Evolutionary conservation across 2,888 invertebrate genomes (phyloP), one percentile per base, ranked within the genome.

Genomic region (Lasioglossum zephyrum): DNA sequence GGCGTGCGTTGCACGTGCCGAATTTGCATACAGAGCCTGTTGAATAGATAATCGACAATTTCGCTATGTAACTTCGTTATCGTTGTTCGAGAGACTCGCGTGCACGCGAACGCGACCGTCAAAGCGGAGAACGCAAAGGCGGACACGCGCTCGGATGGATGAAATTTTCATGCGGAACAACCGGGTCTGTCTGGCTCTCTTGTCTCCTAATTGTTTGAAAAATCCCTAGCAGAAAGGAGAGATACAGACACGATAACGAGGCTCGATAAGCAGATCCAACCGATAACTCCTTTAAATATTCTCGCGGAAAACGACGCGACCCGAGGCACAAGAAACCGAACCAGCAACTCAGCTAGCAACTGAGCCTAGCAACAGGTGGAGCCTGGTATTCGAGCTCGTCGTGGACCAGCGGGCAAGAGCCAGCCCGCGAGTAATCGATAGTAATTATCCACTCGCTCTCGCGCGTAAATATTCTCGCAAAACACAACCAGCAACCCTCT

Each of bases 331-430:
- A 77, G 74, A 72, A 87, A 69, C 9, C 22, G 49, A 53, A 22
- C 8, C 22, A 53, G 53, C 22, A 22, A 53, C 22, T 22, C 16
- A 53, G 22, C 22, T 22, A 76, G 73, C 66, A 80, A 60, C 73
- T 53, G 82, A 83, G 84, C 86, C 70, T 90, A 90, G 90, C 90
- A 90, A 91, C 89, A 88, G 90, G 88, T 88, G 90, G 84, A 89
- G 85, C 75, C 81, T 75, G 73, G 73, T 79, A 79, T 73, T 83
- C 81, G 81, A 79, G 79, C 84, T 87, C 41, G 79, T 81, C 70
- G 79, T 77, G 41, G 74, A 70, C 77, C 79, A 63, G 73, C 87
- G 77, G 80, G 80, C 79, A 77, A 75, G 73, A 74, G 84, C 80
- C 78, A 83, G 70, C 49, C 74, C 70, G 73, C 53, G 75, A 79